phyloP scores from a whole-genome alignment of 2,113 vertebrate genomes.

The Gobiocypris rarus region DNA sequence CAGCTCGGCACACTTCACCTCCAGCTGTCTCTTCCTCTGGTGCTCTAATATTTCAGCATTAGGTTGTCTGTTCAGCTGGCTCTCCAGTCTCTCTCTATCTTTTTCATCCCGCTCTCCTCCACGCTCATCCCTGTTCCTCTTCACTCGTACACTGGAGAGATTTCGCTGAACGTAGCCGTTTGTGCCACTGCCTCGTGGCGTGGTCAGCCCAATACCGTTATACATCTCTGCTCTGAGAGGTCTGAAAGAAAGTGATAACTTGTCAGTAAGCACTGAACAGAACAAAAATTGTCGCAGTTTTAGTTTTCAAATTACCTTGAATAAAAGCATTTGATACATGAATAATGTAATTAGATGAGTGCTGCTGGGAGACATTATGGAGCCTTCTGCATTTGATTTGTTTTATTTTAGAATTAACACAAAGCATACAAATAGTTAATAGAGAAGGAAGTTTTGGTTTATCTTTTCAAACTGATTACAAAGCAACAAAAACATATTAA shows the following conservation, averaged over 20 bases:
- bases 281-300: background rate
- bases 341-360: background rate
- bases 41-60: constrained; percentile 94
- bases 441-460: background rate
- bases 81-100: constrained; percentile 87
- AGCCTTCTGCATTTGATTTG: background rate
- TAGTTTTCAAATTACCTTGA: background rate
- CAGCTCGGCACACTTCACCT: constrained; percentile 91
- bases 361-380: background rate
- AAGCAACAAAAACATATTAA: background rate
- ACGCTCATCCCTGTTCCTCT: constrained; percentile 84
- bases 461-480: background rate
- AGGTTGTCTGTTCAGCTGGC: constrained; percentile 86
- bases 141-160: constrained; percentile 86
- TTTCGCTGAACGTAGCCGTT: constrained; percentile 94
- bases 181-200: constrained; percentile 91
- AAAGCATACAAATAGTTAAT: background rate
- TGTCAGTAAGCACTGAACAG: background rate
- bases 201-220: constrained; percentile 92
- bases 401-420: background rate
- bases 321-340: background rate
- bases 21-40: constrained; percentile 90
- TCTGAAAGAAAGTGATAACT: background rate
- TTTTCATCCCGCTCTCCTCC: constrained; percentile 80
- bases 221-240: constrained; percentile 79